Conservation (phyloP, 2,888 invertebrate genomes). For the Nomada ruficornis region DNA sequence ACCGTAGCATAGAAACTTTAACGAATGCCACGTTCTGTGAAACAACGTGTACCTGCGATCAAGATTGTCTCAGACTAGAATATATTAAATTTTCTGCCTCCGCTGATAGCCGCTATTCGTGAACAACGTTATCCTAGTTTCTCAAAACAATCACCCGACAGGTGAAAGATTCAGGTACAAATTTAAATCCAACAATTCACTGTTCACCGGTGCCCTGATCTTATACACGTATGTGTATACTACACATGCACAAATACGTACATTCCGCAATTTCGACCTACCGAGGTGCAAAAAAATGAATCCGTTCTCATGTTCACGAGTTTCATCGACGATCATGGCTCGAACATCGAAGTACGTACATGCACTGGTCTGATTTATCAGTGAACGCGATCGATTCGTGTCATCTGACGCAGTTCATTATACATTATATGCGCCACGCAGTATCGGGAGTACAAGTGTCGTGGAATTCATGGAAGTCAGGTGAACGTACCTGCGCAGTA, state of each 20-base stretch:
- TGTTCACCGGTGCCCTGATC: no score
- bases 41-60: neutral
- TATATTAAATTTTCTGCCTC: constrained; percentile 2
- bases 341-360: neutral
- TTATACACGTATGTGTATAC: no score
- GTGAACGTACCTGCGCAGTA: neutral
- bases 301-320: neutral
- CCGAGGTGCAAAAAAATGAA: neutral
- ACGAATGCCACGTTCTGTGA: neutral
- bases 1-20: neutral
- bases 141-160: neutral
- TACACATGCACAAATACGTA: neutral
- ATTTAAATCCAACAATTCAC: no score
- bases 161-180: no score
- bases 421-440: constrained; percentile 27
- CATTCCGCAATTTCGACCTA: constrained; percentile 5
- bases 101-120: neutral
- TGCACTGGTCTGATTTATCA: constrained; percentile 36
- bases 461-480: constrained; percentile 62
- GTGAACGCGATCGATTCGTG: neutral
- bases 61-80: neutral
- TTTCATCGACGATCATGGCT: neutral
- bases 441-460: constrained; percentile 39
- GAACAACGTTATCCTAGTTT: neutral
- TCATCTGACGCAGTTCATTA: constrained; percentile 17